These are phyloP conservation scores for Cephus nigrinus DNA, from an alignment of 2,888 invertebrate genomes.

Conservation along the genomic window DNA sequence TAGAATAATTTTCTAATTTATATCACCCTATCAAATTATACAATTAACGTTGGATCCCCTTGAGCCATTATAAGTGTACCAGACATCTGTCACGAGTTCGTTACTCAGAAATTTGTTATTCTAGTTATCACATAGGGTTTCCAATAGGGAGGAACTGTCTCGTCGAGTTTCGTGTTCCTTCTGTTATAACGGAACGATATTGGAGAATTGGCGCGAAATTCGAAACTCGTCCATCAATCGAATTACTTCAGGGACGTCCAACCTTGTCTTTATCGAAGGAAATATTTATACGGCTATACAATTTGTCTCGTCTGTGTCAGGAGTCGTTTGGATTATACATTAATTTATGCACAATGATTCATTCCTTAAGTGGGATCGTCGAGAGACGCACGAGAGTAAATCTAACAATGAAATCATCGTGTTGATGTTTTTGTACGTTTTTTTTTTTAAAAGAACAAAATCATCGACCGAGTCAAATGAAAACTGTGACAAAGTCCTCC, in stretches of 20 bases:
- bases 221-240: background rate
- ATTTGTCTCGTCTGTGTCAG: background rate
- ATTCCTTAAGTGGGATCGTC: background rate
- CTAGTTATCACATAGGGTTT: background rate
- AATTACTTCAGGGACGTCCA: background rate
- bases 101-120: background rate
- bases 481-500: background rate
- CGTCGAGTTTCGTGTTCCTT: background rate
- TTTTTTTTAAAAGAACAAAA: background rate
- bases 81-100: background rate
- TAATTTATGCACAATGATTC: background rate
- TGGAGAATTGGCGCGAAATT: background rate
- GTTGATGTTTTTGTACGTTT: background rate
- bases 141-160: background rate
- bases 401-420: background rate
- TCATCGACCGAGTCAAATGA: background rate
- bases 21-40: background rate
- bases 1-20: background rate
- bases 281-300: too few relatives aligned
- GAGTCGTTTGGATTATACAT: background rate
- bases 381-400: background rate
- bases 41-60: background rate
- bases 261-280: background rate
- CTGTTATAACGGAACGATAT: background rate
- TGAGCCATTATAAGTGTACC: background rate